Evolutionary conservation across 2,797 vertebrate genomes (phyloP), one percentile per base, ranked within the genome.

Genomic region (Naso thynnoides): DNA sequence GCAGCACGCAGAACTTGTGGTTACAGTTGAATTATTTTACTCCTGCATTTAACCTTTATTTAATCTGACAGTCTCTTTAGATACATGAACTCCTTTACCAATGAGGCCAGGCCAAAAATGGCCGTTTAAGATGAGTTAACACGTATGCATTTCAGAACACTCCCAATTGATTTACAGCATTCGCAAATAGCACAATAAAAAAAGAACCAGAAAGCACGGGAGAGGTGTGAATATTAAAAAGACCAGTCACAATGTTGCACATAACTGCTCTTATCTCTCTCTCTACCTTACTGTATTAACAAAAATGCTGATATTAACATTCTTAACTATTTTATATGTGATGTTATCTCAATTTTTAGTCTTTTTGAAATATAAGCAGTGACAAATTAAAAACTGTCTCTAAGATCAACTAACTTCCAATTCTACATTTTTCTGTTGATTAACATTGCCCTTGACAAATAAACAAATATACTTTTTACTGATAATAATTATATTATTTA

Each of bases 1-100:
- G 14, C 19, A 71, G 52, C 15, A 78, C 5, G 26, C 11, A 88
- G n/a, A 47, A 83, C 21, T 68, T 19, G 14, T 21, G 18, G 24
- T 64, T 39, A 42, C 14, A 53, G n/a, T 15, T 27, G 6, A 19
- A 19, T 58, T 38, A 62, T 23, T 74, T 58, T 21, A 33, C 3
- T 6, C 33, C 9, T 36, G 33, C 13, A 53, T 38, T 24, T 2
- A 18, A 38, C 42, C 0, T 49, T 45, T 36, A 47, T 27, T 56
- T 63, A 50, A 33, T 4, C 8, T 44, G 2, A 18, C 44, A 42
- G 6, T 45, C 58, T 58, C 16, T 69, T 52, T 1, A 6, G 19
- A 70, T 27, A 57, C 36, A 58, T 16, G 0, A 61, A 26, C 19
- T 39, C 18, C 8, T 56, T 50, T 41, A 56, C 16, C 27, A 66